phyloP scores from a whole-genome alignment of 2,888 invertebrate species.

The Pharmacophagus antenor region DNA sequence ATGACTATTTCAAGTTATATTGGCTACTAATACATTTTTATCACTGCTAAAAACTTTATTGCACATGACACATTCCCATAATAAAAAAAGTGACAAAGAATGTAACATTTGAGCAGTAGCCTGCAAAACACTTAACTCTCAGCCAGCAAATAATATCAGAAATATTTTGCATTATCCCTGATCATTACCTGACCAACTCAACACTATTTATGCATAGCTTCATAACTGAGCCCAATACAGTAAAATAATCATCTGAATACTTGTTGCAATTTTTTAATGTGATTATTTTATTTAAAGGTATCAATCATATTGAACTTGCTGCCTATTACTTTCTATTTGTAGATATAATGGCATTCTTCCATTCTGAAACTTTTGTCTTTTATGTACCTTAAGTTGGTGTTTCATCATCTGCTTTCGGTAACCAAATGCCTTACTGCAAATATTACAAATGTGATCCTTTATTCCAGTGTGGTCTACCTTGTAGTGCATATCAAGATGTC shows the following conservation, averaged over 20 bases:
- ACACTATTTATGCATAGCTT: no score
- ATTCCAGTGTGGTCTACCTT: constrained; percentile 67
- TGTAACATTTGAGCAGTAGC: no score
- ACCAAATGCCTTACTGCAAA: constrained; percentile 69
- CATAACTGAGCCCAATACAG: background rate
- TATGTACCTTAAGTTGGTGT: constrained; percentile 68
- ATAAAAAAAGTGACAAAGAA: no score
- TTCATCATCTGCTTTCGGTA: constrained; percentile 72
- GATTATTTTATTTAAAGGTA: background rate
- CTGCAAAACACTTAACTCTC: no score
- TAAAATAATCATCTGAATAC: background rate
- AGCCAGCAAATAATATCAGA: no score
- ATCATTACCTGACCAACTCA: no score
- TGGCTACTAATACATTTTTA: no score
- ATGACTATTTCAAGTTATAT: no score
- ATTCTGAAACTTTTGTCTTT: constrained; percentile 59
- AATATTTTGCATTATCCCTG: no score
- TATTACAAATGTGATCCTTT: constrained; percentile 63
- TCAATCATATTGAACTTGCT: constrained; percentile 25
- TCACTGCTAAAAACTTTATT: no score
- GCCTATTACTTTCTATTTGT: constrained; percentile 51
- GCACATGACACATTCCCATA: no score
- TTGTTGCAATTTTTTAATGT: no score
- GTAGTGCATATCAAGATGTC: constrained; percentile 59
- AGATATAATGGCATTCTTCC: constrained; percentile 67